A percentile compares a stretch with the other conserved stretches of the same genome.
Conservation (phyloP, 2,113 vertebrate genomes). For the Hippocampus abdominalis region DNA sequence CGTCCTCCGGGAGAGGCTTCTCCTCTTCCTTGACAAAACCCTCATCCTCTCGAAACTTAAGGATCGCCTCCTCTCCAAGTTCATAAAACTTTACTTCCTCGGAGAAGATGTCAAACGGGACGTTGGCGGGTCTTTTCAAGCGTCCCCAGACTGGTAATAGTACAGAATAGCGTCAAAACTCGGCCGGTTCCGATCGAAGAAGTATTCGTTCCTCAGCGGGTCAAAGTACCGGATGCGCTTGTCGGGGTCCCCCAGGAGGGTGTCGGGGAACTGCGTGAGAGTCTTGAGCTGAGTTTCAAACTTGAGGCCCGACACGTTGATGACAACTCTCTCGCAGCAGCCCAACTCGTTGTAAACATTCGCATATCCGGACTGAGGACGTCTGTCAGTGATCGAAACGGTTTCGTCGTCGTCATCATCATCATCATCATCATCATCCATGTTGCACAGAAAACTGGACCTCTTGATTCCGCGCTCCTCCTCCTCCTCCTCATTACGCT, state of each 20-base stretch:
- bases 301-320: conserved; percentile 93
- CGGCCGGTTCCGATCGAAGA: conserved; percentile 94
- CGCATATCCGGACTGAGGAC: conserved; percentile 82
- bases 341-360: conserved; percentile 85
- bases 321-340: conserved; percentile 93
- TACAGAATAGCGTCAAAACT: conserved; percentile 98
- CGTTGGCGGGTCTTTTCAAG: conserved; percentile 91
- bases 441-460: conserved; percentile 77
- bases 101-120: conserved; percentile 94
- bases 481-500: conserved; percentile 31
- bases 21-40: conserved; percentile 97
- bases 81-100: conserved; percentile 99
- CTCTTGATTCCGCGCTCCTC: conserved; percentile 62
- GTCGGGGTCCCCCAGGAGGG: conserved; percentile 87
- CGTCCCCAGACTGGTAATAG: conserved; percentile 95
- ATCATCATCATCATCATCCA: conserved; percentile 59
- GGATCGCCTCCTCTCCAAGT: conserved; percentile 91
- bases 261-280: conserved; percentile 94
- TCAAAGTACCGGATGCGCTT: conserved; percentile 94
- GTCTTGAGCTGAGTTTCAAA: conserved; percentile 97
- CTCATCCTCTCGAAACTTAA: conserved; percentile 96
- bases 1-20: conserved; percentile 86
- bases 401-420: conserved; percentile 81
- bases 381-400: conserved; percentile 79
- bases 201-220: conserved; percentile 96